phyloP scores from a whole-genome alignment of 2,113 vertebrate genomes.

The Capreolus pygargus region DNA sequence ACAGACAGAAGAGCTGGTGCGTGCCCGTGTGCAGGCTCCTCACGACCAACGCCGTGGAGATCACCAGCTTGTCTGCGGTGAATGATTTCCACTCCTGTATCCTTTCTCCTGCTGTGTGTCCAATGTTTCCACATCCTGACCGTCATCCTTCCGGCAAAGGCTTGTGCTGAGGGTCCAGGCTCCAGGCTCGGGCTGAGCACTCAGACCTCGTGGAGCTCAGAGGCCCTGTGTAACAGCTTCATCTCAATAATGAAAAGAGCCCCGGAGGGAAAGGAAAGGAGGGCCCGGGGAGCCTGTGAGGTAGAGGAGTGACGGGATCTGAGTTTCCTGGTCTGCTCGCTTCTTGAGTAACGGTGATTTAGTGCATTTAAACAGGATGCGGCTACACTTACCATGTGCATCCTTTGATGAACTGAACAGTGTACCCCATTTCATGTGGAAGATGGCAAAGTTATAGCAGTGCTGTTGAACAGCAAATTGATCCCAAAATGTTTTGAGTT shows the following conservation, averaged over 20 bases:
- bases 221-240: neutral
- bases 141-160: fast-evolving
- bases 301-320: fast-evolving
- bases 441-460: fast-evolving
- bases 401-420: fast-evolving
- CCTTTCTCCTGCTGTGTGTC: constrained; percentile 72
- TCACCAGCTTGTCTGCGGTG: constrained; percentile 87
- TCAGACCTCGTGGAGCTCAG: fast-evolving
- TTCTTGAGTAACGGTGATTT: no score
- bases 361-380: no score
- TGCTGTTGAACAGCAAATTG: fast-evolving
- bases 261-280: fast-evolving
- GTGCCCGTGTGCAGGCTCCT: constrained; percentile 77
- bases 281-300: fast-evolving
- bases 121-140: fast-evolving
- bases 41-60: constrained; percentile 76
- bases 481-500: neutral
- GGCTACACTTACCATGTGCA: fast-evolving
- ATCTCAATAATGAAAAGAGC: fast-evolving
- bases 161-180: fast-evolving
- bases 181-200: neutral
- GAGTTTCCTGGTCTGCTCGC: fast-evolving
- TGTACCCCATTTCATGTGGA: fast-evolving
- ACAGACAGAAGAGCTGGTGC: constrained; percentile 82
- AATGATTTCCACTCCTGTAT: constrained; percentile 93